A percentile compares a stretch with the other conserved stretches of the same genome.
These are phyloP conservation scores for Monoplex corrugatus DNA, from an alignment of 2,888 invertebrate genomes.

Conservation along the genomic window DNA sequence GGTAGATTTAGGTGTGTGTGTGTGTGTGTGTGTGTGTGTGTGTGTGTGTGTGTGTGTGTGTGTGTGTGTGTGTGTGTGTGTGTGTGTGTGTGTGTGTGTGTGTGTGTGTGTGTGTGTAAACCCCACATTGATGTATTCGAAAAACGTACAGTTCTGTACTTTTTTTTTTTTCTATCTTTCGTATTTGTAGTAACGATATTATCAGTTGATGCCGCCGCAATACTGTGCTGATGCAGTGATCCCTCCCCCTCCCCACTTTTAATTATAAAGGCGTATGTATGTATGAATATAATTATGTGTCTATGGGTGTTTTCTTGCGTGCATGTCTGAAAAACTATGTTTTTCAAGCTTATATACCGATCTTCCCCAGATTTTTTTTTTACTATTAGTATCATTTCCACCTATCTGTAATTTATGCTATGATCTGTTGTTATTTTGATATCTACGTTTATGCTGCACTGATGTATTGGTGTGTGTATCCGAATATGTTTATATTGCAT, in stretches of 20 bases:
- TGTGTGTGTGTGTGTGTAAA: neutral
- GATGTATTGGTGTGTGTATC: neutral
- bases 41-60: neutral
- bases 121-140: neutral
- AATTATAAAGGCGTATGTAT: neutral
- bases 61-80: neutral
- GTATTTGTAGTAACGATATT: neutral
- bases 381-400: too few species aligned
- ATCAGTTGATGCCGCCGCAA: neutral
- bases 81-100: conserved; percentile 15
- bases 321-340: neutral
- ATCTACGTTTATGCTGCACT: neutral
- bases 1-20: too few species aligned
- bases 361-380: too few species aligned
- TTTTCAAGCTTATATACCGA: neutral
- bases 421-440: neutral
- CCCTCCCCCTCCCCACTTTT: too few species aligned
- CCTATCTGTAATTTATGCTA: too few species aligned
- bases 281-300: neutral
- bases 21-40: neutral
- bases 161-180: neutral
- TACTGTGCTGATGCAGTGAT: too few species aligned
- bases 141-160: neutral
- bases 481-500: neutral
- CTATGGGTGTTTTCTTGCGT: neutral